These are phyloP conservation scores for Rhynchotus rufescens DNA, from an alignment of 2,797 vertebrate species.

Conservation along the genomic window DNA sequence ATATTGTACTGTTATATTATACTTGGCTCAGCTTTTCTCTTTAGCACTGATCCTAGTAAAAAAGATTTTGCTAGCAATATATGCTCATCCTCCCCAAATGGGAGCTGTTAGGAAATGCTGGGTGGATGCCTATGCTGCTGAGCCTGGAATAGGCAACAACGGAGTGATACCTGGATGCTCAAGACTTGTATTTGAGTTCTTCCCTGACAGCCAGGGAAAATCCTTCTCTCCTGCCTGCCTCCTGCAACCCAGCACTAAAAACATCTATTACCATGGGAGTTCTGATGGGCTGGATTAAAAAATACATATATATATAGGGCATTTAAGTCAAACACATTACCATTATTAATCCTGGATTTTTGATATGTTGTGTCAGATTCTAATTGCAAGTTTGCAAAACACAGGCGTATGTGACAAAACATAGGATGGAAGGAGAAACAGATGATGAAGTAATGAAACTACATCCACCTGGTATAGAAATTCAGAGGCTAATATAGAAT, in stretches of 20 bases:
- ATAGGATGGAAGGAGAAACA: neutral
- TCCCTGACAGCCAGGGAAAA: neutral
- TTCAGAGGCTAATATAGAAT: neutral
- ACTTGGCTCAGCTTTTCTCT: neutral
- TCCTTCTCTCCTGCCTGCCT: neutral
- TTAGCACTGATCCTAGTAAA: neutral
- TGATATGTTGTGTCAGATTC: neutral
- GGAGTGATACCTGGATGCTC: neutral
- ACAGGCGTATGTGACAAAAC: neutral
- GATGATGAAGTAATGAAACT: neutral
- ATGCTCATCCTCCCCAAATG: neutral
- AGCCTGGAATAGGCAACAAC: neutral
- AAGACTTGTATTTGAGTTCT: neutral
- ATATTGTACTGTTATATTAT: neutral
- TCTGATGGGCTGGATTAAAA: neutral
- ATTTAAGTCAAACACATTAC: neutral
- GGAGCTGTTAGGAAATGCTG: neutral
- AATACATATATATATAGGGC: neutral
- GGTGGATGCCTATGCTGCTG: neutral
- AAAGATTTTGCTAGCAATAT: neutral
- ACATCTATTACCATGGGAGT: neutral
- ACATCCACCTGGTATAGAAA: neutral
- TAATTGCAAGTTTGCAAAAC: neutral
- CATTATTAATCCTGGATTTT: neutral
- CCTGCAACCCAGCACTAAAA: neutral